Evolutionary conservation across 2,797 vertebrate genomes (phyloP).

Genomic region (Malurus splendens): DNA sequence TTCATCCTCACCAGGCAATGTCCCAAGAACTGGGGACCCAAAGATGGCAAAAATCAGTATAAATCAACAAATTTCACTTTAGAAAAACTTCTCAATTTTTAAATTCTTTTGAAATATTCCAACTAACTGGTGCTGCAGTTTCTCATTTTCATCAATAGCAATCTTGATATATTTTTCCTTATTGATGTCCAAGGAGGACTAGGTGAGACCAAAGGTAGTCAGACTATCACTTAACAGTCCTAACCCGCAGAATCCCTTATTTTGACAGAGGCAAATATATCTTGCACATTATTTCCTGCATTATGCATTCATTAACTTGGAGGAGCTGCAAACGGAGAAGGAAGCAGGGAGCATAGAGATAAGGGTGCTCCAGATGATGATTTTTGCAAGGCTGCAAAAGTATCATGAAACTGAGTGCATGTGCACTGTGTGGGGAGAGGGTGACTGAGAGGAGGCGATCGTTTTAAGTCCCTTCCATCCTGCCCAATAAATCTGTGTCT

Average conservation of each 20-base stretch:
- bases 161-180: background rate
- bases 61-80: background rate
- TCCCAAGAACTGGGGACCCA: background rate
- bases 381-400: background rate
- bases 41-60: background rate
- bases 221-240: background rate
- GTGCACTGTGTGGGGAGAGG: background rate
- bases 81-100: background rate
- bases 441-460: background rate
- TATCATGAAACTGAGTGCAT: background rate
- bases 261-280: background rate
- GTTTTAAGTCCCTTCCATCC: slow-evolving; percentile 25
- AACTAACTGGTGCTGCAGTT: background rate
- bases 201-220: background rate
- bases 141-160: background rate
- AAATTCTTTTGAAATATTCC: background rate
- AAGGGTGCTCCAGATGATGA: background rate
- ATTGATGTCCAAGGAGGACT: background rate
- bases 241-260: background rate
- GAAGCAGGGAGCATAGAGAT: background rate
- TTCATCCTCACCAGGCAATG: background rate
- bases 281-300: background rate
- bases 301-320: background rate
- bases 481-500: slow-evolving; percentile 44
- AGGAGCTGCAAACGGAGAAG: background rate